phyloP scores from a whole-genome alignment of 2,888 invertebrate species.

The Hypomecis punctinalis region DNA sequence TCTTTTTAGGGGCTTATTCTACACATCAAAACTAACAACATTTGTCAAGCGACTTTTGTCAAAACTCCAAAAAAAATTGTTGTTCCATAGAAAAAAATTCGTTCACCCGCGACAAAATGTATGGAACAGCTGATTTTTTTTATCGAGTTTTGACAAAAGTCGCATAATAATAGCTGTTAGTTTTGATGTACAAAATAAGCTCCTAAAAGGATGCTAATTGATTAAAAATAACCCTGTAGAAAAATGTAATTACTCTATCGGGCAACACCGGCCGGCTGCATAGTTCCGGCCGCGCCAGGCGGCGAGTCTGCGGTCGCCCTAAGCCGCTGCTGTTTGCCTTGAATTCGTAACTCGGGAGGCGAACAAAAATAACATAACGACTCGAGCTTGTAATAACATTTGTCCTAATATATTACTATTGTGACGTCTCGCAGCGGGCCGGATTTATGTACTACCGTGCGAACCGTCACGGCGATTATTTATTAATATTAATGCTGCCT shows the following conservation, averaged over 20 bases:
- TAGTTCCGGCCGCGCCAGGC: constrained; percentile 29
- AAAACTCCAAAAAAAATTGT: too few relatives aligned
- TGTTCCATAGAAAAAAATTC: too few relatives aligned
- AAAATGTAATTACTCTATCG: background rate
- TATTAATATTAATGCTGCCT: constrained; percentile 77
- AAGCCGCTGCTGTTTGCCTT: constrained; percentile 54
- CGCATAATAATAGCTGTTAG: too few relatives aligned
- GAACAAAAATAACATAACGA: constrained; percentile 81
- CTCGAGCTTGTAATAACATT: constrained; percentile 82
- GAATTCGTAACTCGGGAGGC: constrained; percentile 64
- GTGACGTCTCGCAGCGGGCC: constrained; percentile 74
- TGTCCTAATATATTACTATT: constrained; percentile 83
- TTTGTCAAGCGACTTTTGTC: too few relatives aligned
- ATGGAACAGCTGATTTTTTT: too few relatives aligned
- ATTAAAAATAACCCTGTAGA: too few relatives aligned
- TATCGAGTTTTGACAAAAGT: too few relatives aligned
- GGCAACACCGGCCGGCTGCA: constrained; percentile 26
- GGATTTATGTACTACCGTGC: constrained; percentile 78
- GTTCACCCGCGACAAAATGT: too few relatives aligned
- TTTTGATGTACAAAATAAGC: too few relatives aligned
- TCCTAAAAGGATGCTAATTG: too few relatives aligned
- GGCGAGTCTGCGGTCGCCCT: constrained; percentile 48
- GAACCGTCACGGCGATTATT: constrained; percentile 76
- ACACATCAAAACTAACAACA: too few relatives aligned
- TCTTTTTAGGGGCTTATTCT: too few relatives aligned